Evolutionary conservation across 1,140 invertebrate genomes (phyloP), one percentile per base, ranked within the genome.

Genomic region (Colletes latitarsis): DNA sequence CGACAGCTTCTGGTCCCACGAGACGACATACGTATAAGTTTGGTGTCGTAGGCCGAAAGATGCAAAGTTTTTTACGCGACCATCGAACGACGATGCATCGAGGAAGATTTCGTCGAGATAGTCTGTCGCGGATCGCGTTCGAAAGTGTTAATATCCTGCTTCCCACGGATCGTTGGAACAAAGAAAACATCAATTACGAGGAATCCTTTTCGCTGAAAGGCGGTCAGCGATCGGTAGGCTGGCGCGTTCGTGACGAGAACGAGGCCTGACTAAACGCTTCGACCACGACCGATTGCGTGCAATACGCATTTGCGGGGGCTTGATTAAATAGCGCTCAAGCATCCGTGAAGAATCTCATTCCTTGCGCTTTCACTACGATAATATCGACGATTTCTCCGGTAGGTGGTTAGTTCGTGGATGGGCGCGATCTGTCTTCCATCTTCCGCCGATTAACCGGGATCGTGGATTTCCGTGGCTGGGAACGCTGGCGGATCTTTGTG

Each of bases 401-500:
- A 30, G 76, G 46, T 53, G 68, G 41, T 68, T 57, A 19, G 30
- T 68, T 46, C 67, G n/a, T 39, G 69, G 46, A 49, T 64, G 9
- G 19, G 12, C 19, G 19, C 64, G 60, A 66, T 72, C 21, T 64
- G 19, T 75, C 17, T 19, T 55, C 39, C 64, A 15, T 52, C 52
- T 52, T 60, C 46, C 62, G 49, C 0, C 0, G 10, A 71, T 49
- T 57, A 78, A 30, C 41, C 58, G 46, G 62, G 55, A 62, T 41
- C 30, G 21, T 70, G 10, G 15, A n/a, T 74, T 57, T 53, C 58
- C 19, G 52, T 53, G 64, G 64, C 46, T 43, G 70, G 73, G 21
- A 69, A 69, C 49, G 70, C 71, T n/a, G 63, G 17, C 10, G 70
- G 63, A 82, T 14, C 82, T 84, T 84, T 74, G 72, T 70, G 78